phyloP scores from a whole-genome alignment of 2,113 vertebrate genomes.

The Pleuronectes platessa region DNA sequence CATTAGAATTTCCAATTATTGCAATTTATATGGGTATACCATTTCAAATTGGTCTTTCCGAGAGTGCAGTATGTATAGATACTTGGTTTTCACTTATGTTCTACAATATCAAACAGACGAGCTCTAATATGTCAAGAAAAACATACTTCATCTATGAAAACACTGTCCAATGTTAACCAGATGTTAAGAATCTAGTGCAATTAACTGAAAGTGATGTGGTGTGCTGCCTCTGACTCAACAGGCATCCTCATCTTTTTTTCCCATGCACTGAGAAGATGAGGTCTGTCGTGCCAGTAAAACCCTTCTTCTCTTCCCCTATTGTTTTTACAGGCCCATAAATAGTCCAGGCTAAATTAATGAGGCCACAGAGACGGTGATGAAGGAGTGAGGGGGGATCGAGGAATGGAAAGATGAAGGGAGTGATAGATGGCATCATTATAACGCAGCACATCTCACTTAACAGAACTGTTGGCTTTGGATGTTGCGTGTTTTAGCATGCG shows the following conservation, averaged over 20 bases:
- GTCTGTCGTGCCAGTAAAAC: constrained; percentile 59
- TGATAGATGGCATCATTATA: constrained; percentile 84
- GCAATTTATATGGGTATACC: neutral
- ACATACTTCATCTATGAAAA: constrained; percentile 51
- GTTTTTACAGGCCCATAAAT: constrained; percentile 78
- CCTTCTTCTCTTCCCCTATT: constrained; percentile 64
- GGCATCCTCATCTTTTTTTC: constrained; percentile 54
- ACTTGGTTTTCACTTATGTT: constrained; percentile 27
- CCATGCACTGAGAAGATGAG: constrained; percentile 51
- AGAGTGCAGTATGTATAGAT: neutral
- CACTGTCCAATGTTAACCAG: constrained; percentile 77
- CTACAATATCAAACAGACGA: constrained; percentile 15
- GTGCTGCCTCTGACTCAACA: constrained; percentile 51
- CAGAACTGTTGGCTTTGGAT: constrained; percentile 77
- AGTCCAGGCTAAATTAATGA: constrained; percentile 76
- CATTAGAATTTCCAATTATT: neutral
- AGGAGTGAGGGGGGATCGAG: constrained; percentile 67
- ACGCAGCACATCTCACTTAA: constrained; percentile 77
- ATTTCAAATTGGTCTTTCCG: neutral
- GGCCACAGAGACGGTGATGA: constrained; percentile 72
- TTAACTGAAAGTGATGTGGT: constrained; percentile 68
- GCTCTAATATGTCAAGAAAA: constrained; percentile 37
- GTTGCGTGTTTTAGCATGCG: constrained; percentile 55
- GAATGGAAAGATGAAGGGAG: constrained; percentile 72
- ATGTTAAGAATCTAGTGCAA: constrained; percentile 69